Percentiles rank a stretch among this genome's conserved stretches.
Conservation (phyloP, 1,140 invertebrate species). For the Goniozus legneri region DNA sequence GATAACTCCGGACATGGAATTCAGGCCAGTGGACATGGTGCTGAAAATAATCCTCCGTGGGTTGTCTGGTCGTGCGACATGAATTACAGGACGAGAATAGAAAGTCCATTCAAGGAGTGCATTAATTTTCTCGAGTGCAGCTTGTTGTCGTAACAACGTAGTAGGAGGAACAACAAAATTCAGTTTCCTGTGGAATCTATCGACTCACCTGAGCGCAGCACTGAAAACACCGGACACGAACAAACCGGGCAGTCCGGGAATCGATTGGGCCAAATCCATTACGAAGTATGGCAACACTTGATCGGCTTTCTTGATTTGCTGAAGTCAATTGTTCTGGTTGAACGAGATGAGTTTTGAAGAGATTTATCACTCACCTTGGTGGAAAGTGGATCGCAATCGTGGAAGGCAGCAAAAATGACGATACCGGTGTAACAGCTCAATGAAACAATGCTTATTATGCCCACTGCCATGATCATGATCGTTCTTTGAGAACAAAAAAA, state of each 20-base stretch:
- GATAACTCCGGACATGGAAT: conserved; percentile 78
- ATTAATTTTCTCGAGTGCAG: too few species aligned
- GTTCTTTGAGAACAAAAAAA: conserved; percentile 37
- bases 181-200: too few species aligned
- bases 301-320: conserved; percentile 62
- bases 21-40: conserved; percentile 76
- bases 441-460: conserved; percentile 61
- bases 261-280: conserved; percentile 65
- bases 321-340: conserved; percentile 5
- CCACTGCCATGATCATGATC: conserved; percentile 48
- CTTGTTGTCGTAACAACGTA: too few species aligned
- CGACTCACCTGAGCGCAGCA: conserved; percentile 65
- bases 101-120: too few species aligned
- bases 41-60: too few species aligned
- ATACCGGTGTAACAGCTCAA: conserved; percentile 71
- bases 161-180: too few species aligned
- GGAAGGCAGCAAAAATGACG: conserved; percentile 75
- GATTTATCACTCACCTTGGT: conserved; percentile 49
- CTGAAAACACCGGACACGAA: conserved; percentile 76
- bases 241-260: conserved; percentile 70
- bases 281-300: conserved; percentile 70
- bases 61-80: too few species aligned
- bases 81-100: too few species aligned
- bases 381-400: conserved; percentile 71
- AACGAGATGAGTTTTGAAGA: too few species aligned